Base-by-base conservation (phyloP, 2,888 invertebrate genomes). In the Ypsolopha sequella region DNA sequence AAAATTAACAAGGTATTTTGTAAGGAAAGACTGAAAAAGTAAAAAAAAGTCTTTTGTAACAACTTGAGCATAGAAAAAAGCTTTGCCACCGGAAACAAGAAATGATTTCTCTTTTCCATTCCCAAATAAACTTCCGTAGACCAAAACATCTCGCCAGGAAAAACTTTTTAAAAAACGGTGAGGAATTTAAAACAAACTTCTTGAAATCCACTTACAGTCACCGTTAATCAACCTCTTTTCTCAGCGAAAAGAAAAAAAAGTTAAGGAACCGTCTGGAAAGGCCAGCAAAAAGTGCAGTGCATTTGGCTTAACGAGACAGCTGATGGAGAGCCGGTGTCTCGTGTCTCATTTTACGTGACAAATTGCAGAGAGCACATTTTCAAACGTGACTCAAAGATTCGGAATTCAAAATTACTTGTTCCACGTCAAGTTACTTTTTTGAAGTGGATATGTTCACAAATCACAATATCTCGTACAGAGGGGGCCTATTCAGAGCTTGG, bases 301-400 rank as follows among this genome's bases (percentile, higher is more conserved):
- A 50, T 50, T 50, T 50, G 13, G 41, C 41, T 34, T 48, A 51
- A 53, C 53, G 14, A 53, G 53, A 51, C 50, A 53, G 38, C 36
- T 35, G 53, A 48, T 50, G 35, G 50, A 50, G 50, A 51, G 33
- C 14, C 48, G 36, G 50, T 51, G 53, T 51, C 51, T 41, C 41
- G 9, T 38, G 41, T 36, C 53, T 53, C 53, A 53, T 53, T 53
- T 51, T 48, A 41, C 43, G 41, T 51, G 51, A 53, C 51, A 53
- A 53, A 53, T 53, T 51, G 53, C 51, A 46, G 47, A 36, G 47
- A 24, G 14, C 38, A 45, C 41, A 13, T 47, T 47, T 47, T 36
- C 36, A 36, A 47, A 47, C 47, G 47, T 47, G 47, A 48, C 14
- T 38, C 39, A 38, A 33, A 14, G 14, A 11, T 48, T 38, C 48